phyloP scores from a whole-genome alignment of 2,888 invertebrate species.

The Ormyrus labotus region DNA sequence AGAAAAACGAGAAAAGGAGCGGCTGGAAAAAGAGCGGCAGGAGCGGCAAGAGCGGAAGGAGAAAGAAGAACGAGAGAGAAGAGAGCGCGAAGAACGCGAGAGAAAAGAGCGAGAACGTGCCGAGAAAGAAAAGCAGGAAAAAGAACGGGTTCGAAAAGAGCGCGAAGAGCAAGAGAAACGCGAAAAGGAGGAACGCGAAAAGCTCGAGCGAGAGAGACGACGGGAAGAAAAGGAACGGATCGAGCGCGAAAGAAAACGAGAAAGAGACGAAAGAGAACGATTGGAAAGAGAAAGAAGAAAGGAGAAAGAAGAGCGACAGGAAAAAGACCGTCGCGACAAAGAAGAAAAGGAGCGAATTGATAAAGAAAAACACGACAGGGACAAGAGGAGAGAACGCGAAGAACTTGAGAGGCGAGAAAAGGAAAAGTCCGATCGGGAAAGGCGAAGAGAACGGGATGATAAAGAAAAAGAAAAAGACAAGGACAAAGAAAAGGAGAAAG shows the following conservation, averaged over 20 bases:
- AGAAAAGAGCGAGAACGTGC: constrained; percentile 68
- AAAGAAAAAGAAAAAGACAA: constrained; percentile 73
- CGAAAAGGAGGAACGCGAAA: constrained; percentile 70
- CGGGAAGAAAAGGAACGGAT: constrained; percentile 76
- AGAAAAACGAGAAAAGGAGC: constrained; percentile 68
- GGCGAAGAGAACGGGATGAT: constrained; percentile 70
- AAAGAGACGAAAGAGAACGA: constrained; percentile 71
- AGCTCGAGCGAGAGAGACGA: constrained; percentile 74
- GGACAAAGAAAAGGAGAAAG: constrained; percentile 69
- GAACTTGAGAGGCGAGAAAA: constrained; percentile 75
- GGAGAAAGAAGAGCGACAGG: constrained; percentile 69
- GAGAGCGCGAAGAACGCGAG: constrained; percentile 64
- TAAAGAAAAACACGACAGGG: constrained; percentile 69
- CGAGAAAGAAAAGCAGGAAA: constrained; percentile 69
- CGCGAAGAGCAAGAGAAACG: constrained; percentile 70
- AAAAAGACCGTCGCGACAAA: constrained; percentile 70
- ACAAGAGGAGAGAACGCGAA: constrained; percentile 70
- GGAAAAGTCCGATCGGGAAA: constrained; percentile 71
- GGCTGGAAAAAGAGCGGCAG: constrained; percentile 65
- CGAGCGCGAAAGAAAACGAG: constrained; percentile 70
- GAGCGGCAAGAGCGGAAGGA: constrained; percentile 67
- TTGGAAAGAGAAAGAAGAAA: constrained; percentile 72
- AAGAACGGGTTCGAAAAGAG: constrained; percentile 72
- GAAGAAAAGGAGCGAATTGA: constrained; percentile 75
- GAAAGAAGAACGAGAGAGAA: constrained; percentile 67